These are phyloP conservation scores for Zaprionus davidi DNA, from an alignment of 1,140 invertebrate genomes.

Conservation along the genomic window DNA sequence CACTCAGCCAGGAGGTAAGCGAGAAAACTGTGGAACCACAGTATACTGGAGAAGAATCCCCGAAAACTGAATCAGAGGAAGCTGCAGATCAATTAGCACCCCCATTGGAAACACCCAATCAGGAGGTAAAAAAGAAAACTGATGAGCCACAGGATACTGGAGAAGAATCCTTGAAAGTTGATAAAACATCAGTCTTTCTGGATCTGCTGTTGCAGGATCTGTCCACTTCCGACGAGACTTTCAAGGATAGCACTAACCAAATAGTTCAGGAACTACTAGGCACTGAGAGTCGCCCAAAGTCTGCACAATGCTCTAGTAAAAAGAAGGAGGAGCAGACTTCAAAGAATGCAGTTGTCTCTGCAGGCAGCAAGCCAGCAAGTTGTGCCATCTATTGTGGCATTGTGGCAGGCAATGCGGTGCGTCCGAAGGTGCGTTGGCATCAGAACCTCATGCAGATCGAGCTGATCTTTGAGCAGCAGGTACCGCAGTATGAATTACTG, in stretches of 20 bases:
- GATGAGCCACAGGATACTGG: neutral
- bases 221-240: neutral
- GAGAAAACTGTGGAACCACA: too few relatives aligned
- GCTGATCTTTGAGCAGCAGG: slow-evolving; percentile 53
- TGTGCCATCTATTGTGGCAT: slow-evolving; percentile 12
- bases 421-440: slow-evolving; percentile 58
- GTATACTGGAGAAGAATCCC: too few relatives aligned
- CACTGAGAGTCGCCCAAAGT: neutral
- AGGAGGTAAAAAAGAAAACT: neutral
- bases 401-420: slow-evolving; percentile 19
- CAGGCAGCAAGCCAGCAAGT: neutral
- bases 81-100: neutral
- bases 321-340: neutral
- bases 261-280: slow-evolving; percentile 13
- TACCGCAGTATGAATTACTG: slow-evolving; percentile 46
- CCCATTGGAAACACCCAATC: neutral
- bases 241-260: neutral
- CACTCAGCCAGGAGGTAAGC: too few relatives aligned
- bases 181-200: slow-evolving; percentile 1
- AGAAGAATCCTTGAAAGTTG: neutral
- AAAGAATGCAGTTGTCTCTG: neutral
- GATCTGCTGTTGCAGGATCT: slow-evolving; percentile 15
- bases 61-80: neutral
- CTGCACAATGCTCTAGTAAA: neutral
- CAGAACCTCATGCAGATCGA: slow-evolving; percentile 49